Base-by-base conservation (phyloP, 2,888 invertebrate genomes). In the Dione vanillae region DNA sequence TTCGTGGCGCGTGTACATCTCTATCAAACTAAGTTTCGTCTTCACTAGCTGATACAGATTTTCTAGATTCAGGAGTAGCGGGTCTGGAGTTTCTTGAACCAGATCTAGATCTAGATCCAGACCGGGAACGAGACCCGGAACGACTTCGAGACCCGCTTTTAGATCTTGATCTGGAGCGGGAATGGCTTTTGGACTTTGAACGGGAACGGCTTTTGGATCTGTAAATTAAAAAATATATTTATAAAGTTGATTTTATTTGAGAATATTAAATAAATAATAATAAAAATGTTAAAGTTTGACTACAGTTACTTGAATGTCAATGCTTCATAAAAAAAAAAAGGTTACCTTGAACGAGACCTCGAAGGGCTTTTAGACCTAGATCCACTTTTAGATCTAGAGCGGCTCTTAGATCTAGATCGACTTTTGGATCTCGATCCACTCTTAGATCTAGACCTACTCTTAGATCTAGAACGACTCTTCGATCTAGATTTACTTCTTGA, bases 21-120 rank as follows among this genome's bases (percentile, higher is more conserved):
- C 37, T 40, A 56, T 37, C 37, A 2, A 11, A 56, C 79, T 88
- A 92, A 77, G 84, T 87, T 80, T 93, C 93, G 74, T 93, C 93
- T 78, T 95, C 95, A 77, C 95, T 95, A 10, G 94, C 95, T 0
- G 95, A 95, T 5, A 95, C 94, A 14, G 95, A 95, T 78, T 95
- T 95, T 65, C 94, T 89, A 2, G 94, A 94, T 16, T 94, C 94
- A 0, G 95, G 95, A 0, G 95, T 94, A 41, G 93, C 93, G 0
- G 92, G 92, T 49, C 93, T 82, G 1, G 93, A 93, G 80, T 92
- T 78, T 76, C 88, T 75, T 74, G 94, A 94, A 0, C 90, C 81
- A 2, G 90, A 87, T 2, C 90, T 78, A 0, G 89, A 87, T 0
- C 89, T 80, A 72, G 86, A 85, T 72, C 89, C 82, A 6, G 89